A percentile compares a stretch with the other conserved stretches of the same genome.
Conservation (phyloP, 2,113 vertebrate species). For the Gobio gobio region DNA sequence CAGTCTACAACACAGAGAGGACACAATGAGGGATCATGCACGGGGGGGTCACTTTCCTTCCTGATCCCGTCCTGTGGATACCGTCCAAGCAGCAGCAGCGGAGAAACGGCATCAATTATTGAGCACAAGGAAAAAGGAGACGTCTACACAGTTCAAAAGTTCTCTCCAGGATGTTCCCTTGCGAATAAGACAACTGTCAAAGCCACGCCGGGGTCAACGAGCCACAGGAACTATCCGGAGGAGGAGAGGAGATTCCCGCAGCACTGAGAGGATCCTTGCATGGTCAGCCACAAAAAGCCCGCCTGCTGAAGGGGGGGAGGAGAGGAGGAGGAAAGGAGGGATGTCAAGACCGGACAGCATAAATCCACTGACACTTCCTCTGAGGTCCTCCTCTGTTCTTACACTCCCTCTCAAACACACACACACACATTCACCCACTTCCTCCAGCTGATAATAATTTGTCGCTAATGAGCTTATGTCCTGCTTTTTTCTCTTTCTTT, state of each 20-base stretch:
- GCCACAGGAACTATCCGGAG: conserved; percentile 47
- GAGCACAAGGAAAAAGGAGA: conserved; percentile 19
- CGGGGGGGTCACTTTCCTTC: conserved; percentile 23
- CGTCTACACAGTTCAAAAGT: conserved; percentile 37
- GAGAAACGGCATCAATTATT: conserved; percentile 40
- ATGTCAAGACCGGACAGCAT: conserved; percentile 48
- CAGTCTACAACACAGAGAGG: conserved; percentile 7
- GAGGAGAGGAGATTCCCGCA: conserved; percentile 60
- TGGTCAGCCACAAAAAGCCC: conserved; percentile 56
- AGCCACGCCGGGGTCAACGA: conserved; percentile 12
- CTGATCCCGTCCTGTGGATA: background rate
- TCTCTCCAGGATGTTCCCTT: conserved; percentile 44
- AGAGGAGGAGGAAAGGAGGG: conserved; percentile 60
- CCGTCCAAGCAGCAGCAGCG: background rate
- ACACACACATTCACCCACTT: conserved; percentile 15
- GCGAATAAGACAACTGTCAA: conserved; percentile 14
- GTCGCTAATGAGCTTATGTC: conserved; percentile 1
- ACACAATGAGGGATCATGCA: conserved; percentile 7
- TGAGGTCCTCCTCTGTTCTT: conserved; percentile 54
- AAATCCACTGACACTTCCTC: conserved; percentile 23
- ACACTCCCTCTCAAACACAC: conserved; percentile 49
- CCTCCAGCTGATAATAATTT: background rate
- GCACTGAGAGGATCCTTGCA: conserved; percentile 54
- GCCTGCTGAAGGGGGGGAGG: conserved; percentile 45
- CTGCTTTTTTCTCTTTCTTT: conserved; percentile 14